These are phyloP conservation scores for Trochalopteron elliotii DNA, from an alignment of 2,113 vertebrate genomes.

Conservation along the genomic window DNA sequence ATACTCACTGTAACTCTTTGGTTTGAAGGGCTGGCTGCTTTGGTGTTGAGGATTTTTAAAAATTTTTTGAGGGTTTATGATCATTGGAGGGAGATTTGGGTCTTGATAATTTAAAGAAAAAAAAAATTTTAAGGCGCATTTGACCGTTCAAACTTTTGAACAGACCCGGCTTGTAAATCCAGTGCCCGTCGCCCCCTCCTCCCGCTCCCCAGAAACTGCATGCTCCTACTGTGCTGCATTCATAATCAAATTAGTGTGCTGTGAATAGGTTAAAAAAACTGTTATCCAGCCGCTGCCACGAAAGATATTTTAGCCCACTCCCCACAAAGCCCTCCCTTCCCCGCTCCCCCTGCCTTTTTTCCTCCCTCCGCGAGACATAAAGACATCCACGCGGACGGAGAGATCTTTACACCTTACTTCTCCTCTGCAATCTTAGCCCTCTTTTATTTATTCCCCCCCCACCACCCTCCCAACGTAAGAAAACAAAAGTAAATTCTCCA, in stretches of 20 bases:
- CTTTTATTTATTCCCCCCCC: slow-evolving; percentile 39
- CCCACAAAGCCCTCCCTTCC: slow-evolving; percentile 34
- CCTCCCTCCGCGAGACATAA: slow-evolving; percentile 27
- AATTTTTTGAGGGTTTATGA: not conserved
- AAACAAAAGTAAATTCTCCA: slow-evolving; percentile 52
- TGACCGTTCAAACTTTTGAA: slow-evolving; percentile 69
- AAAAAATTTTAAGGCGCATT: not conserved
- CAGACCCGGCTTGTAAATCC: slow-evolving; percentile 46
- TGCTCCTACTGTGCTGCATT: slow-evolving; percentile 71
- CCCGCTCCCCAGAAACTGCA: slow-evolving; percentile 50
- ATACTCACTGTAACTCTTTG: not conserved
- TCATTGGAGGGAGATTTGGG: fast-evolving
- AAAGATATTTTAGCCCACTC: slow-evolving; percentile 63
- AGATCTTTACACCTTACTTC: slow-evolving; percentile 35
- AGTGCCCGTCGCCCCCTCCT: slow-evolving; percentile 21
- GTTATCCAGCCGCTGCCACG: slow-evolving; percentile 47
- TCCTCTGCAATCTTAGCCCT: slow-evolving; percentile 57
- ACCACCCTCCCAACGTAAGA: not conserved
- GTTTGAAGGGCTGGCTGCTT: not conserved
- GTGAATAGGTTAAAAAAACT: slow-evolving; percentile 70
- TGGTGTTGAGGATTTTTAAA: fast-evolving
- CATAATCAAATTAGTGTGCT: slow-evolving; percentile 76
- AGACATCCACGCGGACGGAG: slow-evolving; percentile 34
- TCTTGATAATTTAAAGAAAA: not conserved
- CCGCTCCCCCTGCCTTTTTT: not conserved